A percentile compares a stretch with the other conserved stretches of the same genome.
phyloP scores from a whole-genome alignment of 35 echinoderm and acorn worm genomes.

The Acanthaster planci region DNA sequence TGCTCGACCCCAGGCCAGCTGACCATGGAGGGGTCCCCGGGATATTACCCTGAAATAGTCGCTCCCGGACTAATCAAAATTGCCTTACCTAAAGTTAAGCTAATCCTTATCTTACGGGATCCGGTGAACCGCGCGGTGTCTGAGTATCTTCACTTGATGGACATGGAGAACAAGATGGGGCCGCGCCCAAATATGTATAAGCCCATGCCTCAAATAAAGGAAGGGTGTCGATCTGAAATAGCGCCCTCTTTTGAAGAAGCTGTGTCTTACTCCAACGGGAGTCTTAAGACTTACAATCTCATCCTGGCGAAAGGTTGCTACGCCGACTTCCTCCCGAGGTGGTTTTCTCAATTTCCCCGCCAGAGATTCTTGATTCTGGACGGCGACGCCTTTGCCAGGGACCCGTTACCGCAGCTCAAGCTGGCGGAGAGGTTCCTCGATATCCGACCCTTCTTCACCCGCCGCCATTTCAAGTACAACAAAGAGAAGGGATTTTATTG shows the following conservation, averaged over 20 bases:
- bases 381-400: slow-evolving; percentile 36
- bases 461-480: slow-evolving; percentile 53
- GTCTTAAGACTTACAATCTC: slow-evolving; percentile 18
- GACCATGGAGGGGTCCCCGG: slow-evolving; percentile 50
- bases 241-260: slow-evolving; percentile 25
- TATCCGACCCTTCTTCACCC: slow-evolving; percentile 37
- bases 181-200: background rate
- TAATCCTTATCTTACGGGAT: slow-evolving; percentile 63
- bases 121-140: slow-evolving; percentile 53
- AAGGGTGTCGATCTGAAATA: background rate
- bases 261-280: slow-evolving; percentile 29
- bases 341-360: slow-evolving; percentile 42
- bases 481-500: slow-evolving; percentile 63
- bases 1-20: slow-evolving; percentile 32
- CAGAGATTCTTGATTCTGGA: slow-evolving; percentile 47
- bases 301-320: slow-evolving; percentile 35
- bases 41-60: slow-evolving; percentile 32
- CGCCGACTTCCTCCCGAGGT: slow-evolving; percentile 24
- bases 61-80: slow-evolving; percentile 21
- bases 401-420: slow-evolving; percentile 2
- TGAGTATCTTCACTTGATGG: slow-evolving; percentile 38
- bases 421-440: slow-evolving; percentile 43
- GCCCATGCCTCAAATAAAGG: background rate
- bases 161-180: background rate
- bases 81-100: slow-evolving; percentile 33